Conservation (phyloP, 2,888 invertebrate species). For the Hypomecis atomaria region DNA sequence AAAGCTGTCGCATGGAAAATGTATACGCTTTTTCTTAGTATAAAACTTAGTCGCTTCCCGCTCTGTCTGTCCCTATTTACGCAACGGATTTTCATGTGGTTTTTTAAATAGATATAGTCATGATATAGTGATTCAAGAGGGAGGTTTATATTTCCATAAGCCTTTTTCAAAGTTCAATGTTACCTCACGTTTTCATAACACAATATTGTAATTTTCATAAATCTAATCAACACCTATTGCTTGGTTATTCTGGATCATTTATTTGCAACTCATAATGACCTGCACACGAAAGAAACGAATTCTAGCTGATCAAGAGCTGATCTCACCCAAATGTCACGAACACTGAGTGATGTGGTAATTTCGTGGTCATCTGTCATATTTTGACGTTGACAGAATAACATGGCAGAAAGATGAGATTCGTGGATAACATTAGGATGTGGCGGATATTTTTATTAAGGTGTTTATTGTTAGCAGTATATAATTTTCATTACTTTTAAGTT, state of each 20-base stretch:
- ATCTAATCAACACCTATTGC: not conserved
- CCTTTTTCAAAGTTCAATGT: too few species aligned
- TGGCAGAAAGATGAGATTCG: conserved; percentile 22
- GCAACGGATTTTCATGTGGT: too few species aligned
- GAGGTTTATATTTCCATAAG: too few species aligned
- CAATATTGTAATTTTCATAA: not conserved
- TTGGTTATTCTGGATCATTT: conserved; percentile 1
- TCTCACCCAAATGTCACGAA: conserved; percentile 57
- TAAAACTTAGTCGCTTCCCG: too few species aligned
- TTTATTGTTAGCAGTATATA: not conserved
- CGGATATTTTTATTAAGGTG: not conserved
- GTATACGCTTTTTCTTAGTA: too few species aligned
- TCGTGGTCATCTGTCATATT: conserved; percentile 44
- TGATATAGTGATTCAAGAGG: too few species aligned
- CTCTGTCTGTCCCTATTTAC: too few species aligned
- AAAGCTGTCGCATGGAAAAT: too few species aligned
- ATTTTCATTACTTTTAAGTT: too few species aligned
- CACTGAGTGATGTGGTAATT: conserved; percentile 49
- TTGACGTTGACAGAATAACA: conserved; percentile 45
- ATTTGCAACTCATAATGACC: conserved; percentile 6
- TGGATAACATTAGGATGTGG: conserved; percentile 11
- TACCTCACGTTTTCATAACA: too few species aligned
- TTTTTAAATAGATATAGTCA: too few species aligned
- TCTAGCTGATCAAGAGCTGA: conserved; percentile 44
- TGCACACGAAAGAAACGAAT: conserved; percentile 29